Evolutionary conservation across 2,797 vertebrate genomes (phyloP).

Genomic region (Sebastes iracundus): DNA sequence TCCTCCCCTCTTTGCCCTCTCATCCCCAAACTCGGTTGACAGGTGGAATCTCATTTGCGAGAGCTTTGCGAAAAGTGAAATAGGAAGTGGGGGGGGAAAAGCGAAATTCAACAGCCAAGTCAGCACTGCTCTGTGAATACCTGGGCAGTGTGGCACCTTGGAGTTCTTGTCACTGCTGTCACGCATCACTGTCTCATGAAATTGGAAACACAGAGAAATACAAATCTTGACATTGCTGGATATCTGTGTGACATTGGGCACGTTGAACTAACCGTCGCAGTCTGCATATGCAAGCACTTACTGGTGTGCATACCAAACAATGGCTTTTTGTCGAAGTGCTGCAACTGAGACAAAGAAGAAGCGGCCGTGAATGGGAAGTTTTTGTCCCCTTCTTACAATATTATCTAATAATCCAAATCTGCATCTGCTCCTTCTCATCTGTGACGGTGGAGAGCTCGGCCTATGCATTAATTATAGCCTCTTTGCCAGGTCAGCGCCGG

Average conservation of each 20-base stretch:
- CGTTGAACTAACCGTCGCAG: slow-evolving; percentile 61
- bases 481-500: slow-evolving; percentile 65
- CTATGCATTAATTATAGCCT: slow-evolving; percentile 74
- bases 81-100: slow-evolving; percentile 11
- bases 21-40: slow-evolving; percentile 50
- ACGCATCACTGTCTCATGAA: slow-evolving; percentile 81
- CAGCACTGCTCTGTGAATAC: slow-evolving; percentile 68
- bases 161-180: slow-evolving; percentile 78
- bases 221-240: slow-evolving; percentile 81
- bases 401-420: slow-evolving; percentile 64
- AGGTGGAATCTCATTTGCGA: slow-evolving; percentile 63
- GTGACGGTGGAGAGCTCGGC: slow-evolving; percentile 14
- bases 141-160: slow-evolving; percentile 60
- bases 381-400: slow-evolving; percentile 56
- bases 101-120: slow-evolving; percentile 53
- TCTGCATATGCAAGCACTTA: slow-evolving; percentile 64
- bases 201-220: slow-evolving; percentile 81
- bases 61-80: slow-evolving; percentile 51
- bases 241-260: slow-evolving; percentile 78
- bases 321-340: slow-evolving; percentile 5
- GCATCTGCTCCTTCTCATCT: slow-evolving; percentile 40
- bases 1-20: background rate
- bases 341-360: slow-evolving; percentile 37
- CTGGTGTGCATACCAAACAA: slow-evolving; percentile 62
- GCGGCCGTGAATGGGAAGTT: background rate